phyloP scores from a whole-genome alignment of 1,140 invertebrate species.

The Marisa cornuarietis region DNA sequence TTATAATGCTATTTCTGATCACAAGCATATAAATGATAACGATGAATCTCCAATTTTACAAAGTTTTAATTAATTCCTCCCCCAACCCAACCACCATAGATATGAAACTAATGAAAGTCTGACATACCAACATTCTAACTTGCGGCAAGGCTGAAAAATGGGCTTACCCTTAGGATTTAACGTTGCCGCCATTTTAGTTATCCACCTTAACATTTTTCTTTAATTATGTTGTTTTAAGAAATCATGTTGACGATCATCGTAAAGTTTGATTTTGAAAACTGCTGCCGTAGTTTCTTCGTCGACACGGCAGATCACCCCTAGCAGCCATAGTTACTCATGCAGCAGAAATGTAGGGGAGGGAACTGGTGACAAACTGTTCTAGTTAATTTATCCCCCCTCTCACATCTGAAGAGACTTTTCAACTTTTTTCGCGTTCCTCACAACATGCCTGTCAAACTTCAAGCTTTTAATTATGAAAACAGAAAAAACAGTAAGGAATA shows the following conservation, averaged over 20 bases:
- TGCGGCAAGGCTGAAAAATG: not conserved
- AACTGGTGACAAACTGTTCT: not conserved
- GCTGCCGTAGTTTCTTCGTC: not conserved
- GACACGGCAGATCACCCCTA: not conserved
- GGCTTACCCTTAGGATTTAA: constrained; percentile 23
- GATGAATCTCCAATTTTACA: too few relatives aligned
- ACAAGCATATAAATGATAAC: too few relatives aligned
- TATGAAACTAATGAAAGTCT: too few relatives aligned
- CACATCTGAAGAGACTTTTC: too few relatives aligned
- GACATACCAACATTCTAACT: not conserved
- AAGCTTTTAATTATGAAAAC: too few relatives aligned
- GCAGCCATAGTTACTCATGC: constrained; percentile 21
- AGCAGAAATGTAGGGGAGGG: not conserved
- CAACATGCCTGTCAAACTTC: too few relatives aligned
- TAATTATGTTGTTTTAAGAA: not conserved
- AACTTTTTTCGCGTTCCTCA: too few relatives aligned
- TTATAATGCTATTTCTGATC: too few relatives aligned
- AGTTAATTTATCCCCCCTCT: too few relatives aligned
- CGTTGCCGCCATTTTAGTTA: constrained; percentile 21
- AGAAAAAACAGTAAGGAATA: too few relatives aligned
- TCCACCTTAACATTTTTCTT: constrained; percentile 20
- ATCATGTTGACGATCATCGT: not conserved
- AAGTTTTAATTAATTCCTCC: too few relatives aligned
- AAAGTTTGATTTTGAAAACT: not conserved
- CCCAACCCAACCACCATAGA: too few relatives aligned